Evolutionary conservation across 2,888 invertebrate genomes (phyloP).

Genomic region (Macaria notata): DNA sequence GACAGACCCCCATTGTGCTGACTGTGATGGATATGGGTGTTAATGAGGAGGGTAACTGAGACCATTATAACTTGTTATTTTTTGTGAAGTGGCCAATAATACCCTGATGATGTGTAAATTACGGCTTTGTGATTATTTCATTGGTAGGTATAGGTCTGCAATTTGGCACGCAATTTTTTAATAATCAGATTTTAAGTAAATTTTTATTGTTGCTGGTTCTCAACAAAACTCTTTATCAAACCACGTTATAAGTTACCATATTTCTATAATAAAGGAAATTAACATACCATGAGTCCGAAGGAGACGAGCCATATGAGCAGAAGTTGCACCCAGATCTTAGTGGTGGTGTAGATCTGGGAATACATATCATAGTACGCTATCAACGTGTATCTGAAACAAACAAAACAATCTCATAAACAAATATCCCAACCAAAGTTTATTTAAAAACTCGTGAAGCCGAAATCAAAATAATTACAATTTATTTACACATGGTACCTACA

Average conservation of each 20-base stretch:
- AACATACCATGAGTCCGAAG: conserved; percentile 86
- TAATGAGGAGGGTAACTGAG: neutral
- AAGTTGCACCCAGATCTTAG: conserved; percentile 90
- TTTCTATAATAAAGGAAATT: no score
- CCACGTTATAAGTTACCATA: no score
- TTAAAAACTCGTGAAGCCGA: no score
- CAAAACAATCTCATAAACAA: neutral
- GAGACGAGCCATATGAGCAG: conserved; percentile 90
- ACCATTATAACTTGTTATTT: no score
- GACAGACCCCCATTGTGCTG: neutral
- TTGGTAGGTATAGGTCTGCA: no score
- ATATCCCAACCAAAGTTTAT: neutral
- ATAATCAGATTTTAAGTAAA: no score
- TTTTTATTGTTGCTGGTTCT: no score
- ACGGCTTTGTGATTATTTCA: no score
- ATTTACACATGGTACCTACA: conserved; percentile 7
- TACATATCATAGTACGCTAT: conserved; percentile 92
- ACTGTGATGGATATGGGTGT: neutral
- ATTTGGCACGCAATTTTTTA: no score
- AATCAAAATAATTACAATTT: conserved; percentile 6
- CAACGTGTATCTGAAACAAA: conserved; percentile 88
- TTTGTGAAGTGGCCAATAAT: no score
- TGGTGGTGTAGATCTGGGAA: conserved; percentile 87
- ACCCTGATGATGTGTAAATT: no score
- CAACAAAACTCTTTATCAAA: no score